Evolutionary conservation across 2,113 vertebrate species (phyloP).

Genomic region (Halcyon malimbica): DNA sequence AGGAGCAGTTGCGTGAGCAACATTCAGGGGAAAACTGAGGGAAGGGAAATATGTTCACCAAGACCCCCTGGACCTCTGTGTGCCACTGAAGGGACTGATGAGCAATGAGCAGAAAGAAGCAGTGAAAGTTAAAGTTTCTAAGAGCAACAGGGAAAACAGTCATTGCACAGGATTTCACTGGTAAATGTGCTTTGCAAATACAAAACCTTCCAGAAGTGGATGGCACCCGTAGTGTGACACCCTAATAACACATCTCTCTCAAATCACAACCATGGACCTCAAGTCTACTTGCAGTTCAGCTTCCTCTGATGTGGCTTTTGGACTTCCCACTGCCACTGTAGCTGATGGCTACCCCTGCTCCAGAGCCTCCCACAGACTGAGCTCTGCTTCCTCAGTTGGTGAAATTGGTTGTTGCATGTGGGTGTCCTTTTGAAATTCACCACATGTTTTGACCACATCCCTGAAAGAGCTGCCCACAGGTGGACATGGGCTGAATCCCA

Average conservation of each 20-base stretch:
- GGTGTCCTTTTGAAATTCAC: background rate
- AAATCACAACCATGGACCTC: background rate
- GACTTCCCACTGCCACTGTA: background rate
- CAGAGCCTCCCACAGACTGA: background rate
- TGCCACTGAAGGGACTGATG: background rate
- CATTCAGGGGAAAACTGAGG: background rate
- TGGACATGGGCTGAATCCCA: background rate
- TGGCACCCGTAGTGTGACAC: fast-evolving
- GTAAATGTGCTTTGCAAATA: background rate
- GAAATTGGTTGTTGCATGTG: background rate
- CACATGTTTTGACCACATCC: background rate
- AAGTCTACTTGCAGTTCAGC: background rate
- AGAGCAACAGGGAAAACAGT: background rate
- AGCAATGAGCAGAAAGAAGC: background rate
- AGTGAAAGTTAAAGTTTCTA: background rate
- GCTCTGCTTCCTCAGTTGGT: background rate
- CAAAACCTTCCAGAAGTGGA: background rate
- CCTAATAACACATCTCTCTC: background rate
- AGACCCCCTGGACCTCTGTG: background rate
- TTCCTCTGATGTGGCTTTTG: background rate
- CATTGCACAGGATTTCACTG: background rate
- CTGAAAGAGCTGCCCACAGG: background rate
- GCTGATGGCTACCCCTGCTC: fast-evolving
- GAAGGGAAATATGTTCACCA: background rate
- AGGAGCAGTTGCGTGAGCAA: background rate